Conservation (phyloP, 2,113 vertebrate genomes). For the Fregetta grallaria region DNA sequence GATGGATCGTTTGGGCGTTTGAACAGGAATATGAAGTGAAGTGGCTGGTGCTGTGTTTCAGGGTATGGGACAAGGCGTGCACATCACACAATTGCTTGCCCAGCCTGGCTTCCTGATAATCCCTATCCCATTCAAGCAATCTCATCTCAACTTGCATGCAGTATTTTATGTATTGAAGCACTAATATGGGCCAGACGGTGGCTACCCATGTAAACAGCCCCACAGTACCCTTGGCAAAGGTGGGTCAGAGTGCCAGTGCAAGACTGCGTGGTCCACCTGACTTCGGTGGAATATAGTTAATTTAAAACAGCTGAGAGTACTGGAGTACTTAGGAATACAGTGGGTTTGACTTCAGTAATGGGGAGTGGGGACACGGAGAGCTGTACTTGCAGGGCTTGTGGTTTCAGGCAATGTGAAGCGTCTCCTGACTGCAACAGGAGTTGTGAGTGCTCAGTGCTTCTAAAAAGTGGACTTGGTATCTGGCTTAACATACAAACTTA, state of each 20-base stretch:
- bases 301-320: not conserved
- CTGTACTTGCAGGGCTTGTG: not conserved
- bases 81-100: not conserved
- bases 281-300: not conserved
- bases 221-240: not conserved
- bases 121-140: not conserved
- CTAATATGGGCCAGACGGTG: not conserved
- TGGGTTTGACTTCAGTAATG: not conserved
- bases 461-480: not conserved
- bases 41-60: not conserved
- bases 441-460: not conserved
- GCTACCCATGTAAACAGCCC: not conserved
- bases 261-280: not conserved
- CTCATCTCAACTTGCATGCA: not conserved
- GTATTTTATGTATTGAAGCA: not conserved
- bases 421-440: not conserved
- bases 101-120: not conserved
- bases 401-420: not conserved
- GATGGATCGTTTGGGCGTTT: not conserved
- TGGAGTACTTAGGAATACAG: not conserved
- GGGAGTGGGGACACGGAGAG: not conserved
- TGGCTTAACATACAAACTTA: not conserved
- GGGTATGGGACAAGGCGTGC: not conserved
- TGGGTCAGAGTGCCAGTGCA: not conserved
- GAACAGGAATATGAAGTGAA: not conserved